Percentiles rank a stretch among this genome's conserved stretches.
phyloP scores from a whole-genome alignment of 2,113 vertebrate genomes.

The Phodopus roborovskii region DNA sequence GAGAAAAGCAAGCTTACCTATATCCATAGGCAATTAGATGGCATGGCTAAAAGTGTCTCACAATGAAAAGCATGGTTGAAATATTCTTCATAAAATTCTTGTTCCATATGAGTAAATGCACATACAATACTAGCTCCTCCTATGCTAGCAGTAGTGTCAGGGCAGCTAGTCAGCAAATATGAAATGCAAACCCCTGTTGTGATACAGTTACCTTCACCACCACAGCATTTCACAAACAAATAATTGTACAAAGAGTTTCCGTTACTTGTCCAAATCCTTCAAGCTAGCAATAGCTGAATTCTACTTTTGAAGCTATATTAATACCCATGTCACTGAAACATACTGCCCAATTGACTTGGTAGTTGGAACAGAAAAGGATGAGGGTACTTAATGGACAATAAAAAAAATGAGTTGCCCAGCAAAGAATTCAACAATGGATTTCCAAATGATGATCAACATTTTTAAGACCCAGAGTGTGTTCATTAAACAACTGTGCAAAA shows the following conservation, averaged over 20 bases:
- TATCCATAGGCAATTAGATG: not conserved
- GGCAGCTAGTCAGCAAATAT: not conserved
- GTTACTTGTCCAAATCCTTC: not conserved
- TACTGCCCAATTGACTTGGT: not conserved
- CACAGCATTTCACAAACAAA: not conserved
- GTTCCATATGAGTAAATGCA: not conserved
- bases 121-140: not conserved
- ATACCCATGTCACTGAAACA: no score
- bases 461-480: constrained; percentile 1
- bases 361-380: not conserved
- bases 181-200: not conserved
- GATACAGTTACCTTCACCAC: not conserved
- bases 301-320: not conserved
- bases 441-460: not conserved
- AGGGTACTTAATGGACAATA: no score
- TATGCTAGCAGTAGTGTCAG: not conserved
- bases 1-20: not conserved
- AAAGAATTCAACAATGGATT: not conserved
- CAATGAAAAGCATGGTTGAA: not conserved
- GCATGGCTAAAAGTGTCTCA: not conserved
- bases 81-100: not conserved
- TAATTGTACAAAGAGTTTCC: not conserved
- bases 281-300: not conserved
- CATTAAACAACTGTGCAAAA: not conserved
- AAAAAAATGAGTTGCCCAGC: not conserved